Base-by-base conservation (phyloP, 2,888 invertebrate species). In the Tenthredo scrophulariae region DNA sequence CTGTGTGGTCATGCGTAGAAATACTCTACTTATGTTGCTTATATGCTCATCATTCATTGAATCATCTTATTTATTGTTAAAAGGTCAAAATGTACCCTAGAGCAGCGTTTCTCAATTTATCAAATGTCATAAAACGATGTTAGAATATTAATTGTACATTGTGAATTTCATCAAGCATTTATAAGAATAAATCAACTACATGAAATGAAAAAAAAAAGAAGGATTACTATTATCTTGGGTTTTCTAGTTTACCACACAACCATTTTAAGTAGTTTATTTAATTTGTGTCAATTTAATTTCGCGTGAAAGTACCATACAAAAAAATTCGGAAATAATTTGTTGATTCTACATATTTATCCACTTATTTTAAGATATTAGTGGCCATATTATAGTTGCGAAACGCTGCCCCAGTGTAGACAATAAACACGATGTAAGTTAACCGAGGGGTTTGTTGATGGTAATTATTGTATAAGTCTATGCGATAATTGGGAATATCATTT, bases 391-490 rank as follows among this genome's bases (percentile, higher is more conserved):
- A 62, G 58, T 80, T 58, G 62, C 7, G 46, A 50, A 67, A 83
- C 62, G 70, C 70, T 83, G 70, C 67, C 50, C 67, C 67, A 83
- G 70, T 26, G 70, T 70, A 83, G 83, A 83, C 83, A 83, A 83
- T 83, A 70, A 83, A 83, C 4, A 83, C 15, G 22, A 83, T 67
- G 46, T 29, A 70, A 67, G 40, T 62, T 40, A 58, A 62, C 13
- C 37, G 13, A 62, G 62, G 77, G 77, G 50, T 54, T 77, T 54
- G n/a, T 50, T 77, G 29, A 77, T 33, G 29, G 54, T 54, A 77
- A 77, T 50, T 29, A 54, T 80, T 18, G 75, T 77, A 62, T 62
- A 62, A 40, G 40, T 80, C 6, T 58, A 22, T 80, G 62, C 40
- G 40, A 62, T 80, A 62, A 80, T 62, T 26, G 26, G 40, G 40